Conservation (phyloP, 2,113 vertebrate species). For the Gallinago jamesoni region DNA sequence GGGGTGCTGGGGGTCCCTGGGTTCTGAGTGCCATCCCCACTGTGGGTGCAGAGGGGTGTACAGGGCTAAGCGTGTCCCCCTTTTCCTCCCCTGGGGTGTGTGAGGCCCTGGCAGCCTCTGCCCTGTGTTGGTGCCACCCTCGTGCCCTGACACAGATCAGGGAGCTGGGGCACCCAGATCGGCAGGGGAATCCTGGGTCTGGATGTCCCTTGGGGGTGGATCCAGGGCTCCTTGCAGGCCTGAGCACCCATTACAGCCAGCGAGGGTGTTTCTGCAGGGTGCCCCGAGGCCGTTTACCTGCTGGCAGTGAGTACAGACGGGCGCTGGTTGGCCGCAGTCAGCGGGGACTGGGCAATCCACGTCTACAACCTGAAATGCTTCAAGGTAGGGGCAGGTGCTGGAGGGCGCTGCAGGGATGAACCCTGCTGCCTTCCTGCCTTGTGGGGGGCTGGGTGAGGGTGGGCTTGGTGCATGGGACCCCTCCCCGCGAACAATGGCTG, state of each 20-base stretch:
- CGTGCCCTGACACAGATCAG: rapidly evolving
- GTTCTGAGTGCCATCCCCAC: rapidly evolving
- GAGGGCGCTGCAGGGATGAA: background rate
- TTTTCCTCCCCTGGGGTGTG: background rate
- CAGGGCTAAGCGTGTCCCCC: rapidly evolving
- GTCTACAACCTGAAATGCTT: slow-evolving; percentile 80
- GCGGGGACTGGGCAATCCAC: slow-evolving; percentile 78
- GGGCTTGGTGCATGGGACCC: background rate
- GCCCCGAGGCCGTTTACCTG: slow-evolving; percentile 79
- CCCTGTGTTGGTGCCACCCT: background rate
- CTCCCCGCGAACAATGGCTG: background rate
- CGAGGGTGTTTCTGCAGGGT: slow-evolving; percentile 63
- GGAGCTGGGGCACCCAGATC: rapidly evolving
- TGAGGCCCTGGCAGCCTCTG: background rate
- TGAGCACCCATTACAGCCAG: rapidly evolving
- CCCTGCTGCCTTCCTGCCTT: background rate
- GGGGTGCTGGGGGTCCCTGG: background rate
- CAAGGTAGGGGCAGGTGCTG: slow-evolving; percentile 75
- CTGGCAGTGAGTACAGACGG: slow-evolving; percentile 83
- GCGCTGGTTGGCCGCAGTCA: slow-evolving; percentile 84
- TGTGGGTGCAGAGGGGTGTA: background rate
- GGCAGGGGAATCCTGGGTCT: rapidly evolving
- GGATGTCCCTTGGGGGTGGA: background rate
- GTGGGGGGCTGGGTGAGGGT: rapidly evolving
- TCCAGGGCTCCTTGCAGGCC: background rate